A percentile compares a stretch with the other conserved stretches of the same genome.
phyloP scores from a whole-genome alignment of 2,888 invertebrate species.

The Chrysina gloriosa region DNA sequence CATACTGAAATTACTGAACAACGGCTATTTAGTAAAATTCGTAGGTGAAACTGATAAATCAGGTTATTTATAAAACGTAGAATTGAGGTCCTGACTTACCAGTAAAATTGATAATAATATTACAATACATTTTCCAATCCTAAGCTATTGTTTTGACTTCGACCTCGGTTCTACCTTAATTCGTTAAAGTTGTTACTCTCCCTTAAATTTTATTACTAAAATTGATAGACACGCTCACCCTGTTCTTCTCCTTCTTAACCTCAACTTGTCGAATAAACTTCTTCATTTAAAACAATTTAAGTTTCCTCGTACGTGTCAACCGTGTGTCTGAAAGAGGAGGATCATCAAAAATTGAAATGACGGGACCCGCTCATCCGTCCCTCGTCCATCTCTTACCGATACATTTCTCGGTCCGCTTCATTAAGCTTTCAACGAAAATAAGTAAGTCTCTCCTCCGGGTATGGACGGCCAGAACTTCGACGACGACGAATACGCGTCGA shows the following conservation, averaged over 20 bases:
- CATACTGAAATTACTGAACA: too few relatives aligned
- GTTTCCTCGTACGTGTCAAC: conserved; percentile 24
- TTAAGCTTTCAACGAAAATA: conserved; percentile 41
- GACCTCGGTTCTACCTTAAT: too few relatives aligned
- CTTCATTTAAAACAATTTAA: conserved; percentile 35
- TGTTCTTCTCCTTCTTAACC: neutral
- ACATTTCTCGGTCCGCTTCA: conserved; percentile 36
- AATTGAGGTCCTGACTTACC: too few relatives aligned
- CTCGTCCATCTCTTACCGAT: neutral
- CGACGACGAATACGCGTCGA: neutral
- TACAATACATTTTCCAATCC: too few relatives aligned
- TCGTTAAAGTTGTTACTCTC: too few relatives aligned
- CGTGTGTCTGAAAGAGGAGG: conserved; percentile 10
- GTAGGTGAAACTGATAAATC: too few relatives aligned
- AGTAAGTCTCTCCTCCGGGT: conserved; percentile 20
- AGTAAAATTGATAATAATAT: too few relatives aligned
- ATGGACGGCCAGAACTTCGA: conserved; percentile 6
- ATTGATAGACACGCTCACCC: too few relatives aligned
- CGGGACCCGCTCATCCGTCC: conserved; percentile 14
- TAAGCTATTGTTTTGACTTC: too few relatives aligned
- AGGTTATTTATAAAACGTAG: too few relatives aligned
- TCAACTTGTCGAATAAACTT: conserved; percentile 11
- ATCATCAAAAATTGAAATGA: conserved; percentile 41
- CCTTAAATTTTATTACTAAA: too few relatives aligned
- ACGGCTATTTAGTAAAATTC: too few relatives aligned